Evolutionary conservation across 1,140 invertebrate genomes (phyloP).

Genomic region (Carposina sasakii): DNA sequence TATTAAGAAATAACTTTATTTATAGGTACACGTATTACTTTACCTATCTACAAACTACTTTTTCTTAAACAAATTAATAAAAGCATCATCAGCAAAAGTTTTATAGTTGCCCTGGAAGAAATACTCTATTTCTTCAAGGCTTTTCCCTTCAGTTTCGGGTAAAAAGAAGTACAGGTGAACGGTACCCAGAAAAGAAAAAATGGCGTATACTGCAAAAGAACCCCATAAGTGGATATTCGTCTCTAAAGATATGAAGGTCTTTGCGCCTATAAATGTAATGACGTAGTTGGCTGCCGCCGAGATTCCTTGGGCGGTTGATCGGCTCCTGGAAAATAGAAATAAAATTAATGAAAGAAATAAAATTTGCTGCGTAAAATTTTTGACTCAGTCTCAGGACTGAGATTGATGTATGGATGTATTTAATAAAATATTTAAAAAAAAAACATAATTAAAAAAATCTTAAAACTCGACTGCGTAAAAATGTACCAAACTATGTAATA

Average conservation of each 20-base stretch:
- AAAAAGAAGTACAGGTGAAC: conserved; percentile 77
- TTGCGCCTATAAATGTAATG: conserved; percentile 76
- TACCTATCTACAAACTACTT: too few species aligned
- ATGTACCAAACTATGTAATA: too few species aligned
- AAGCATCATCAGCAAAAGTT: conserved; percentile 57
- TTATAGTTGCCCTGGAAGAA: conserved; percentile 70
- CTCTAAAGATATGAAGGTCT: conserved; percentile 74
- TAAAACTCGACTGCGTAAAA: too few species aligned
- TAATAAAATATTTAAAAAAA: too few species aligned
- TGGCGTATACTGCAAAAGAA: conserved; percentile 77
- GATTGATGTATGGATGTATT: too few species aligned
- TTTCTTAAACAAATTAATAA: conserved; percentile 52
- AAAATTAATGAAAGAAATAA: too few species aligned
- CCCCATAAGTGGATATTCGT: conserved; percentile 69
- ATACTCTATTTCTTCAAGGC: conserved; percentile 81
- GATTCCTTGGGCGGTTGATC: conserved; percentile 74
- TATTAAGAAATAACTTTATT: too few species aligned
- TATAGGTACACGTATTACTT: too few species aligned
- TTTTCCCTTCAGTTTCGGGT: conserved; percentile 87
- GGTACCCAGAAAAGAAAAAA: conserved; percentile 73
- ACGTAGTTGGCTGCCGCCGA: conserved; percentile 75
- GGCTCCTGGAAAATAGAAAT: conserved; percentile 53
- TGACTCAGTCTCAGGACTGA: too few species aligned
- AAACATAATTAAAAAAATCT: too few species aligned
- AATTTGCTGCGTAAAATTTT: too few species aligned